A percentile compares a stretch with the other conserved stretches of the same genome.
Conservation (phyloP, 2,113 vertebrate genomes). For the Epinephelus moara region DNA sequence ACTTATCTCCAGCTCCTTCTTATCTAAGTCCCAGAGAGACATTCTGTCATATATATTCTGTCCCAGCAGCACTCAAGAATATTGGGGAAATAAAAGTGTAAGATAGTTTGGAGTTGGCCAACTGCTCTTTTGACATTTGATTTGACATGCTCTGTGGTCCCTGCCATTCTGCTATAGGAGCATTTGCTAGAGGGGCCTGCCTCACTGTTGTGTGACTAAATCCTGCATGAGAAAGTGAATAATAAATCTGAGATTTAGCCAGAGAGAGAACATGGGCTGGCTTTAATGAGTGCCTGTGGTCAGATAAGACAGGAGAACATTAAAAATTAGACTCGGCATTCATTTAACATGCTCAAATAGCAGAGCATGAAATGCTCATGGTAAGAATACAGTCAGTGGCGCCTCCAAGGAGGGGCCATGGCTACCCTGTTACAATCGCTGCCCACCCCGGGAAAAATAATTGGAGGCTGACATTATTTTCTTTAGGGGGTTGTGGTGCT, state of each 20-base stretch:
- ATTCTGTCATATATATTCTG: conserved; percentile 50
- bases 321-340: conserved; percentile 9
- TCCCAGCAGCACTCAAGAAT: conserved; percentile 27
- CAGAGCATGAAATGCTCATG: conserved; percentile 5
- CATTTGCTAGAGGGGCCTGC: conserved; percentile 44
- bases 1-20: conserved; percentile 61
- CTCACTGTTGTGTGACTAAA: conserved; percentile 70
- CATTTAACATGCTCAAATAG: conserved; percentile 27
- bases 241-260: conserved; percentile 52
- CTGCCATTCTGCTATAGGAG: conserved; percentile 47
- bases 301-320: conserved; percentile 38
- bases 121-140: conserved; percentile 69
- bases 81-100: conserved; percentile 26
- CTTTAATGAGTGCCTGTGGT: conserved; percentile 33
- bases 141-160: conserved; percentile 62
- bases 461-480: no score
- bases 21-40: conserved; percentile 61
- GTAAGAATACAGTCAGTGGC: not conserved
- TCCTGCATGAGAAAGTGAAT: conserved; percentile 53
- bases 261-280: conserved; percentile 36
- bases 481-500: no score
- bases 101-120: conserved; percentile 54
- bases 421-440: no score
- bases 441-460: no score
- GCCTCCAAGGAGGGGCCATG: no score